Evolutionary conservation across 1,140 invertebrate species (phyloP), one percentile per base, ranked within the genome.

Genomic region (Drosophila gunungcola): DNA sequence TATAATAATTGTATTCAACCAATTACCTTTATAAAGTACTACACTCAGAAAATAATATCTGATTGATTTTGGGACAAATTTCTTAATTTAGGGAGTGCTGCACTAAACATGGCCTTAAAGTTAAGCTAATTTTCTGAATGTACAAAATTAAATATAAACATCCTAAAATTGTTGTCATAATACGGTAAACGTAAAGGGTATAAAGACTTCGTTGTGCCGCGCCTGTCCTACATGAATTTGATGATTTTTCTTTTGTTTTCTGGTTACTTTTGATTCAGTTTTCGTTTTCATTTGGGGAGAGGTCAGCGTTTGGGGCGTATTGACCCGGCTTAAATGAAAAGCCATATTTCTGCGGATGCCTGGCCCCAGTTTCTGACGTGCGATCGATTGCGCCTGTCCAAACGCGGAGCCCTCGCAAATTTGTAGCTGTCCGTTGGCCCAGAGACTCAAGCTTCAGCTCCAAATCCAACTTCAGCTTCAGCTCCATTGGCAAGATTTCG

Each of bases 311-410:
- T 63, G 63, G 84, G 84, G 84, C 84, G 84, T 72, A 72, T 77
- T 89, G 84, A 88, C 84, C 84, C 73, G 76, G 42, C 84, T 88
- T 88, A 88, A 88, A 88, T 89, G 84, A 89, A 89, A 89, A 88
- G 77, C 80, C 84, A 88, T 88, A 88, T 88, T 88, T 89, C 80
- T 88, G 58, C 53, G 49, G 73, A 67, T 65, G 80, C 77, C 74
- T 89, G 84, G 80, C 80, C 75, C 84, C 84, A 89, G 84, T 88
- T 88, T 88, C 61, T 88, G 83, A 86, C 83, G 83, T 86, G 79
- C 83, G 83, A 86, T 88, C 84, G 84, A 89, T 88, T 88, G 80
- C 84, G 84, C 76, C 80, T 88, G 84, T 88, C 84, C 57, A 51
- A 58, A 21, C 48, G 62, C 63, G 73, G 60, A 43, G 78, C 58